Evolutionary conservation across 2,888 invertebrate species (phyloP), one percentile per base, ranked within the genome.

Genomic region (Drosophila pseudotakahashii): DNA sequence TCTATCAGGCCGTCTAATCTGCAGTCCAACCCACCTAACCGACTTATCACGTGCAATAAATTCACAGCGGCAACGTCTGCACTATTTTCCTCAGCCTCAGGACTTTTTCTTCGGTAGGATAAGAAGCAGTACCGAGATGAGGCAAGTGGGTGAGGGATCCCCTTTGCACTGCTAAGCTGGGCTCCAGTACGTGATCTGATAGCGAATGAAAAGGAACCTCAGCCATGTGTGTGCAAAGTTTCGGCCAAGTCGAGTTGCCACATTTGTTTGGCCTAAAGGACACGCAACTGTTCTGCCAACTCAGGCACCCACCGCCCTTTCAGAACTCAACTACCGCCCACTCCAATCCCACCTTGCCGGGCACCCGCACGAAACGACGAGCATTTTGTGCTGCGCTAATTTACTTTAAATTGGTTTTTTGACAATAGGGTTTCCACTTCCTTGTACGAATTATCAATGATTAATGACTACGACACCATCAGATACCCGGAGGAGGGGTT

Each of bases 11-110:
- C 69, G 78, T 85, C 82, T 85, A 82, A 82, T 82, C 82, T 82
- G 78, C 82, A 82, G 81, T 84, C 79, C 81, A 71, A 64, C 64
- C 81, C 76, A 84, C 75, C 80, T 79, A 53, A 76, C 59, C 76
- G 77, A 79, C 75, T 82, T 78, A 69, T 82, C 85, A 82, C 82
- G 80, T 82, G 85, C 85, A 80, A 82, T 85, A 82, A 82, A 82
- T 82, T 85, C 80, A 19, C 26, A 79, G 76, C 85, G 78, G 82
- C 81, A 76, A 75, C 75, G 85, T 82, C 76, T 82, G 82, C 85
- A 85, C 85, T 82, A 82, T 85, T 85, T 78, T 81, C 48, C 66
- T 47, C 52, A 71, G 77, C 79, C 84, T 68, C 71, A 75, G 81
- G 84, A 75, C 79, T 73, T 77, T 52, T 60, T 37, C 37, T 41